A percentile compares a stretch with the other conserved stretches of the same genome.
These are phyloP conservation scores for Aphelenchoides avenae DNA, from an alignment of 1,140 invertebrate genomes.

Conservation along the genomic window DNA sequence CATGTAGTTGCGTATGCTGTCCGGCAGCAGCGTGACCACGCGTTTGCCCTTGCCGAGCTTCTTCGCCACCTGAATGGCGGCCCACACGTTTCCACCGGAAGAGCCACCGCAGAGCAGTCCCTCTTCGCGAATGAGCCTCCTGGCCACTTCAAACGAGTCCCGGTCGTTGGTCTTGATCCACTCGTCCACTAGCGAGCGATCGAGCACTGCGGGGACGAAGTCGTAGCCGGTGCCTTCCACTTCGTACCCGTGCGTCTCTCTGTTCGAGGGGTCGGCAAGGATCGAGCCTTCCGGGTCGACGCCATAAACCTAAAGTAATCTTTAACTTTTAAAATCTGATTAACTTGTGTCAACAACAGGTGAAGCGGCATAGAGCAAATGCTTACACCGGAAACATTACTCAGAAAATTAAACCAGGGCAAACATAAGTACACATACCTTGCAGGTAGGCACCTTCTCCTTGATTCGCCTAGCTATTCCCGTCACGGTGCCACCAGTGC, in stretches of 20 bases:
- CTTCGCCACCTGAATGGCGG: constrained; percentile 66
- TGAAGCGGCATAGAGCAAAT: too few species aligned
- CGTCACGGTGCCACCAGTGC: constrained; percentile 79
- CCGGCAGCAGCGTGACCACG: constrained; percentile 84
- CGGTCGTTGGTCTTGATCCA: constrained; percentile 74
- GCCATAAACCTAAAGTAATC: constrained; percentile 69
- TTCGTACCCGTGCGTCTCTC: constrained; percentile 72
- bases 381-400: too few species aligned
- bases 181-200: constrained; percentile 61
- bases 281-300: constrained; percentile 84
- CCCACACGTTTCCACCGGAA: constrained; percentile 76
- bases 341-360: too few species aligned
- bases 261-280: constrained; percentile 73
- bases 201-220: constrained; percentile 69
- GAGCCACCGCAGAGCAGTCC: constrained; percentile 89
- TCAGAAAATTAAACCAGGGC: too few species aligned
- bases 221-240: constrained; percentile 77
- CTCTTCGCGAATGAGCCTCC: constrained; percentile 82
- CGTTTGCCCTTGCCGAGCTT: constrained; percentile 69
- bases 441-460: constrained; percentile 66
- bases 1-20: constrained; percentile 95
- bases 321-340: too few species aligned
- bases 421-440: constrained; percentile 51
- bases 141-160: constrained; percentile 75
- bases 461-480: constrained; percentile 77